A percentile compares a stretch with the other conserved stretches of the same genome.
phyloP scores from a whole-genome alignment of 2,888 invertebrate species.

The Coenonympha glycerion region DNA sequence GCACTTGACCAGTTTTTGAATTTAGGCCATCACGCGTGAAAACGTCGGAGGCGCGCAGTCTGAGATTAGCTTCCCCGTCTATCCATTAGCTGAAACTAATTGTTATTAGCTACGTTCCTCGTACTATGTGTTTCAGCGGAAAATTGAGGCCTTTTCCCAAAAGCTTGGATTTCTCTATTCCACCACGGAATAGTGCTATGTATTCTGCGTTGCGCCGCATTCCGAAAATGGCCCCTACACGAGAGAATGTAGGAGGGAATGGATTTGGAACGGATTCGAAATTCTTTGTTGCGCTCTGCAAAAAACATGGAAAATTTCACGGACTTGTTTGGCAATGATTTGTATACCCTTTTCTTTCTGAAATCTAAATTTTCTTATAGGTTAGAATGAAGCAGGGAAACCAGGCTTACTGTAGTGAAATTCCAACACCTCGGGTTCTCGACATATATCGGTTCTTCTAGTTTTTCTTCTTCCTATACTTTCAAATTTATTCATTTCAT shows the following conservation, averaged over 20 bases:
- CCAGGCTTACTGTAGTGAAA: no score
- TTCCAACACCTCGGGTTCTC: no score
- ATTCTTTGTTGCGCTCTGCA: background rate
- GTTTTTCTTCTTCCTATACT: no score
- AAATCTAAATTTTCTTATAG: no score
- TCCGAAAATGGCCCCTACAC: constrained; percentile 2
- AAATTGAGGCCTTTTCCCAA: background rate
- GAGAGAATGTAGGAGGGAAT: constrained; percentile 8
- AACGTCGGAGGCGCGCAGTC: no score
- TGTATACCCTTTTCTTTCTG: background rate
- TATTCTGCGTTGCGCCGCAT: background rate
- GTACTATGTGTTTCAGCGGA: background rate
- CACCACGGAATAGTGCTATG: background rate
- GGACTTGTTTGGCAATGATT: background rate
- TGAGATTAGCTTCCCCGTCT: no score
- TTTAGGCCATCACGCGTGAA: no score
- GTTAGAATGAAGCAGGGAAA: no score
- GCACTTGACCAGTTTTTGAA: no score
- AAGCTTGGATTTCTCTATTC: background rate
- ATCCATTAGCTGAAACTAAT: no score
- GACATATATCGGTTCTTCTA: no score
- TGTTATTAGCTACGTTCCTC: background rate
- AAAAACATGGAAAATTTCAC: constrained; percentile 1
- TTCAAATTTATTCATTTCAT: no score
- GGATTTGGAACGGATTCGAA: constrained; percentile 4